Evolutionary conservation across 2,888 invertebrate species (phyloP).

Genomic region (Bibio marci): DNA sequence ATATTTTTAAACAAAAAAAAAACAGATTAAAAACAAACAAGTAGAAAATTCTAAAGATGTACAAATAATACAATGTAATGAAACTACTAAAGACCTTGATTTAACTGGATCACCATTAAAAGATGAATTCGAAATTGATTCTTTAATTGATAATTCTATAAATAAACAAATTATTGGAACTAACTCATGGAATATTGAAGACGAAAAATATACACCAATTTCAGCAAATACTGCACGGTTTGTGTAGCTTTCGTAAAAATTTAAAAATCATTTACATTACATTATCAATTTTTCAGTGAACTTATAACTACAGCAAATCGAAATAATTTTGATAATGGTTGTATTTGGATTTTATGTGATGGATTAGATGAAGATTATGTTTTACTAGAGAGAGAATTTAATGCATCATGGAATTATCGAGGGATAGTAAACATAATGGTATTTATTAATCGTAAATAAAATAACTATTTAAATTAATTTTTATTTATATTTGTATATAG

Average conservation of each 20-base stretch:
- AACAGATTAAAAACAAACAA: no score
- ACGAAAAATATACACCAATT: constrained; percentile 22
- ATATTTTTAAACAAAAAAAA: no score
- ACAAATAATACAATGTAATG: no score
- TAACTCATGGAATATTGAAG: constrained; percentile 20
- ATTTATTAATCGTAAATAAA: no score
- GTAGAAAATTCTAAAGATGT: no score
- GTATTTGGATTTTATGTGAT: constrained; percentile 44
- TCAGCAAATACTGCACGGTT: constrained; percentile 7
- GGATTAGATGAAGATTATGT: constrained; percentile 34
- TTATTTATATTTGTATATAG: no score
- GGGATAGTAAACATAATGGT: constrained; percentile 20
- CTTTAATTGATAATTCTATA: constrained; percentile 12
- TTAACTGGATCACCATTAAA: constrained; percentile 27
- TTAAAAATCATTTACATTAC: no score
- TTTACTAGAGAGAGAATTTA: constrained; percentile 19
- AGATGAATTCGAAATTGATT: constrained; percentile 23
- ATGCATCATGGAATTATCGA: constrained; percentile 15
- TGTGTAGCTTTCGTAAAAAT: no score
- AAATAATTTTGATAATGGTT: constrained; percentile 12
- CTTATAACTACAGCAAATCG: not conserved
- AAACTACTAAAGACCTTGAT: constrained; percentile 13
- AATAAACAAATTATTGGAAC: not conserved
- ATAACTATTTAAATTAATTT: no score
- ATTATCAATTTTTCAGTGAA: not conserved